phyloP scores from a whole-genome alignment of 2,888 invertebrate genomes.

The Plebejus melissa region DNA sequence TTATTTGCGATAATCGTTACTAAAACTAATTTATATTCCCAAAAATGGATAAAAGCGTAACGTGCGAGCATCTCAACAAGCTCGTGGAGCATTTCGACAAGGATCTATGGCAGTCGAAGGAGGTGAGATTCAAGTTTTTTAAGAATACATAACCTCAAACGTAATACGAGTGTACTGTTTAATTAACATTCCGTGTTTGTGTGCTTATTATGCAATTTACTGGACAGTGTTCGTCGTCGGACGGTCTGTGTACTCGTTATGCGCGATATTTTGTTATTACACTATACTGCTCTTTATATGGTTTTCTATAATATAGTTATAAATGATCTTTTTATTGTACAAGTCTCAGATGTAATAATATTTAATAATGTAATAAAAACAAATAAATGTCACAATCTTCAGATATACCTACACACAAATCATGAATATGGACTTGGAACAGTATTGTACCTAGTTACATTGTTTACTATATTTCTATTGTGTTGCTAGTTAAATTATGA shows the following conservation, averaged over 20 bases:
- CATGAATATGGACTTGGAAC: not conserved
- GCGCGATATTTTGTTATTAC: not conserved
- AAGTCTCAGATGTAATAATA: not conserved
- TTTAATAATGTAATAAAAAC: not conserved
- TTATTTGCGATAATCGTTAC: slow-evolving; percentile 50
- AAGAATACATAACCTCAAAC: slow-evolving; percentile 62
- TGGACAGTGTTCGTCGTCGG: slow-evolving; percentile 30
- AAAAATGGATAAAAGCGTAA: slow-evolving; percentile 70
- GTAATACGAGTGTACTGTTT: slow-evolving; percentile 48
- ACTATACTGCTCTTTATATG: slow-evolving; percentile 12
- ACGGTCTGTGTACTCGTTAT: slow-evolving; percentile 28
- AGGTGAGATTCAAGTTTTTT: slow-evolving; percentile 52
- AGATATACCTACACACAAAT: not conserved
- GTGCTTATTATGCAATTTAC: slow-evolving; percentile 59
- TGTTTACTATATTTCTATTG: not conserved
- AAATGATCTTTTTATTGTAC: not conserved
- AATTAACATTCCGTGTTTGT: slow-evolving; percentile 58
- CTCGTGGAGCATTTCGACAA: slow-evolving; percentile 60
- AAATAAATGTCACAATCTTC: not conserved
- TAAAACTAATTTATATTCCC: slow-evolving; percentile 45
- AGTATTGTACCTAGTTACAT: not conserved
- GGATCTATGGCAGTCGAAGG: slow-evolving; percentile 69
- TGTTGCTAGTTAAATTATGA: not conserved
- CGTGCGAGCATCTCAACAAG: slow-evolving; percentile 72
- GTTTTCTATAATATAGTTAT: not conserved